Evolutionary conservation across 1,140 invertebrate species (phyloP).

Genomic region (Catajapyx aquilonaris): DNA sequence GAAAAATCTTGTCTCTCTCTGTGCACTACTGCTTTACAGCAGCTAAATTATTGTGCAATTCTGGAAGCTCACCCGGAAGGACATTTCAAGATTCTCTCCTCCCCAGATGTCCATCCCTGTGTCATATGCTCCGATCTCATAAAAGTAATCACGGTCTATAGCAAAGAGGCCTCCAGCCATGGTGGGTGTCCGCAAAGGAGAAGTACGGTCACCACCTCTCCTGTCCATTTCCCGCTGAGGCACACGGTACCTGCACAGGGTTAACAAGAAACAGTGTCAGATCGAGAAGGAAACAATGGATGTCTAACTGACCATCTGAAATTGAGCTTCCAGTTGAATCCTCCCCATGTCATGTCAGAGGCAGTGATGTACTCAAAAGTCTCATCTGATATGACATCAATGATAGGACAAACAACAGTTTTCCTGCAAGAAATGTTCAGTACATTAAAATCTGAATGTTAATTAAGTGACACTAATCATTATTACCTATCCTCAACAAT

Average conservation of each 20-base stretch:
- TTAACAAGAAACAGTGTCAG: conserved; percentile 6
- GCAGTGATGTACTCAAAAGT: conserved; percentile 91
- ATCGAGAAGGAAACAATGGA: neutral
- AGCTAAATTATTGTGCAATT: too few relatives aligned
- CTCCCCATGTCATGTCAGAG: conserved; percentile 90
- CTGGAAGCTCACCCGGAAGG: conserved; percentile 79
- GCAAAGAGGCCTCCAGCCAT: conserved; percentile 99
- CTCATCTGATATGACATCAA: conserved; percentile 94
- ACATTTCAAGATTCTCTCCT: conserved; percentile 98
- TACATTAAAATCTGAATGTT: neutral
- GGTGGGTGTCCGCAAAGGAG: conserved; percentile 80
- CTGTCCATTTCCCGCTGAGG: conserved; percentile 86
- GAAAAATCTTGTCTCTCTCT: too few relatives aligned
- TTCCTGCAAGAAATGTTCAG: conserved; percentile 28
- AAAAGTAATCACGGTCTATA: conserved; percentile 92
- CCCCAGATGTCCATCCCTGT: conserved; percentile 99
- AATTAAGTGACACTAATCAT: neutral
- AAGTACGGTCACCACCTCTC: conserved; percentile 66
- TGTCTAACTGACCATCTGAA: conserved; percentile 59
- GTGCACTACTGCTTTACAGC: too few relatives aligned
- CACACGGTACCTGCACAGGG: conserved; percentile 61
- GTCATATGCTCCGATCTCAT: conserved; percentile 91
- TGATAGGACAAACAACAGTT: conserved; percentile 91
- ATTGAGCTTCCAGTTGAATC: conserved; percentile 96
- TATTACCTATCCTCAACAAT: conserved; percentile 59